Percentiles rank a stretch among this genome's conserved stretches.
These are phyloP conservation scores for Hemaris fuciformis DNA, from an alignment of 2,888 invertebrate species.

Conservation along the genomic window DNA sequence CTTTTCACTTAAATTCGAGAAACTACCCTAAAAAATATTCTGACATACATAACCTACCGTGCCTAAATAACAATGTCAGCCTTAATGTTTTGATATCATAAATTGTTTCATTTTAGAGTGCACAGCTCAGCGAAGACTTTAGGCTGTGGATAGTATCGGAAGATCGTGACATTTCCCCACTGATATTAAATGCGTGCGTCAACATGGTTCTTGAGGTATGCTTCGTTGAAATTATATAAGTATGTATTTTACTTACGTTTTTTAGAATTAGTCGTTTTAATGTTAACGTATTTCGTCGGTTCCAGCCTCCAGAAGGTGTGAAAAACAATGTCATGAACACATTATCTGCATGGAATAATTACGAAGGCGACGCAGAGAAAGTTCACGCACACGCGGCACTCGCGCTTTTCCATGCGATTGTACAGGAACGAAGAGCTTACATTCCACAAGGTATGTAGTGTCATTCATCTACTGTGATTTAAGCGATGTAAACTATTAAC, in stretches of 20 bases:
- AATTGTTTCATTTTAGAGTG: conserved; percentile 38
- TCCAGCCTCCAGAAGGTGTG: conserved; percentile 90
- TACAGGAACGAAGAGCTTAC: conserved; percentile 94
- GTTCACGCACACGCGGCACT: conserved; percentile 84
- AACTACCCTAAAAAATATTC: too few species aligned
- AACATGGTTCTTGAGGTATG: conserved; percentile 80
- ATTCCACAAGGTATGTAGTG: conserved; percentile 92
- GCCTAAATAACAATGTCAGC: too few species aligned
- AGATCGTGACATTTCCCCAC: conserved; percentile 88
- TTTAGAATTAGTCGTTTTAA: background rate
- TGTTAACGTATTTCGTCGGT: background rate
- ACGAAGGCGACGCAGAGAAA: conserved; percentile 64
- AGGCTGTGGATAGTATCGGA: conserved; percentile 94
- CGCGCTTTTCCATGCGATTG: conserved; percentile 92
- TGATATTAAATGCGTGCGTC: conserved; percentile 88
- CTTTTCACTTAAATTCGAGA: too few species aligned
- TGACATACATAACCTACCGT: too few species aligned
- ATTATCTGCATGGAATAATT: conserved; percentile 84
- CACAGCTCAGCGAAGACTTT: conserved; percentile 57
- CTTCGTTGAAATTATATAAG: background rate
- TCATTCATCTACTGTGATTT: background rate
- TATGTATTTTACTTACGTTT: background rate
- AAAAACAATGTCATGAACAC: conserved; percentile 85
- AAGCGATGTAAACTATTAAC: too few species aligned
- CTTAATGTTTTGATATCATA: background rate